Conservation (phyloP, 2,797 vertebrate genomes). For the Tragelaphus eurycerus region DNA sequence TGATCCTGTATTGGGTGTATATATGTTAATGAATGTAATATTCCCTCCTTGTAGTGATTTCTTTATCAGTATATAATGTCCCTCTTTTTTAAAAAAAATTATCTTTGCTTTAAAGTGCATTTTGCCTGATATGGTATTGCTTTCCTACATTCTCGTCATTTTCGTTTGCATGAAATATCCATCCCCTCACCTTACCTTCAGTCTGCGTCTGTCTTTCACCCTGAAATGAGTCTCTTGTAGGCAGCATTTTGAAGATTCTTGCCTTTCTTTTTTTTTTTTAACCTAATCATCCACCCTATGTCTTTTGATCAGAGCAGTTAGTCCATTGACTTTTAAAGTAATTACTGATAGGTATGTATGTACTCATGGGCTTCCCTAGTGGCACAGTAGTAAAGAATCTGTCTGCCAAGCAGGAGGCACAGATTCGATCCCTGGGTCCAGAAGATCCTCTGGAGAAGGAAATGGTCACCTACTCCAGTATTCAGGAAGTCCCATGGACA, state of each 20-base stretch:
- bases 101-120: background rate
- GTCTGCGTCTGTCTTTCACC: background rate
- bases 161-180: background rate
- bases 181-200: background rate
- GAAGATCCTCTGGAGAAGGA: background rate
- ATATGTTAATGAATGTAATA: background rate
- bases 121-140: background rate
- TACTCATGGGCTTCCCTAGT: background rate
- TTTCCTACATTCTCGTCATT: background rate
- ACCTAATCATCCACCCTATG: background rate
- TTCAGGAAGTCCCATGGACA: background rate
- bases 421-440: accelerated
- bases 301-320: background rate
- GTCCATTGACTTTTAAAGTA: background rate
- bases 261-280: background rate
- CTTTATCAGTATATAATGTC: background rate
- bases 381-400: background rate
- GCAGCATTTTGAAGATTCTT: background rate
- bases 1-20: background rate
- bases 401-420: background rate
- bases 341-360: background rate
- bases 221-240: background rate
- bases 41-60: background rate
- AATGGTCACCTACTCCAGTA: background rate
- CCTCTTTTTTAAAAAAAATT: background rate